Conservation (phyloP, 2,797 vertebrate species). For the Gymnodraco acuticeps region DNA sequence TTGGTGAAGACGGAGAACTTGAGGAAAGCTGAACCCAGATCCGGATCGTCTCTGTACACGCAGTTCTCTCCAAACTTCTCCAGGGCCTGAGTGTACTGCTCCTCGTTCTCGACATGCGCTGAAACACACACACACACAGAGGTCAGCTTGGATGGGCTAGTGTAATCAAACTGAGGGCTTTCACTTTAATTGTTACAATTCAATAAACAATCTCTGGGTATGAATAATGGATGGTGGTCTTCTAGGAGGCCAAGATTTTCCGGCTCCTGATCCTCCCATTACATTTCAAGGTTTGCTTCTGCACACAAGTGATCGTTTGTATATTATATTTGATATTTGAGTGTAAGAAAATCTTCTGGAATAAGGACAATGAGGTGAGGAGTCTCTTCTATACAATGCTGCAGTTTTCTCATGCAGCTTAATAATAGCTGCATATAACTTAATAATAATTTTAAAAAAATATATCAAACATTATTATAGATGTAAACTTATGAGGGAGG, state of each 20-base stretch:
- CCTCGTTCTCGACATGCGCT: constrained; percentile 99
- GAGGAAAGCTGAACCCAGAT: constrained; percentile 96
- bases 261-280: background rate
- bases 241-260: constrained; percentile 25
- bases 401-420: no score
- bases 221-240: constrained; percentile 66
- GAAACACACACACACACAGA: constrained; percentile 46
- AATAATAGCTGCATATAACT: no score
- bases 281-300: background rate
- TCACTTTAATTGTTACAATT: constrained; percentile 29
- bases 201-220: constrained; percentile 49
- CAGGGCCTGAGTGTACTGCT: constrained; percentile 98
- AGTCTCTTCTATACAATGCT: no score
- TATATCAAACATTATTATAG: no score
- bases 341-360: no score
- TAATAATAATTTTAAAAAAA: no score
- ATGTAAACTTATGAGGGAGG: no score
- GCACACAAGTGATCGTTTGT: background rate
- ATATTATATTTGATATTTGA: no score
- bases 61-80: constrained; percentile 99
- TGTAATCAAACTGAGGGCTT: constrained; percentile 23
- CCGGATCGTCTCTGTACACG: constrained; percentile 97
- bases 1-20: constrained; percentile 99
- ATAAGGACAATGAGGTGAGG: no score
- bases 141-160: constrained; percentile 25